These are phyloP conservation scores for Erinaceus europaeus DNA, from an alignment of 2,113 vertebrate species.

Conservation along the genomic window DNA sequence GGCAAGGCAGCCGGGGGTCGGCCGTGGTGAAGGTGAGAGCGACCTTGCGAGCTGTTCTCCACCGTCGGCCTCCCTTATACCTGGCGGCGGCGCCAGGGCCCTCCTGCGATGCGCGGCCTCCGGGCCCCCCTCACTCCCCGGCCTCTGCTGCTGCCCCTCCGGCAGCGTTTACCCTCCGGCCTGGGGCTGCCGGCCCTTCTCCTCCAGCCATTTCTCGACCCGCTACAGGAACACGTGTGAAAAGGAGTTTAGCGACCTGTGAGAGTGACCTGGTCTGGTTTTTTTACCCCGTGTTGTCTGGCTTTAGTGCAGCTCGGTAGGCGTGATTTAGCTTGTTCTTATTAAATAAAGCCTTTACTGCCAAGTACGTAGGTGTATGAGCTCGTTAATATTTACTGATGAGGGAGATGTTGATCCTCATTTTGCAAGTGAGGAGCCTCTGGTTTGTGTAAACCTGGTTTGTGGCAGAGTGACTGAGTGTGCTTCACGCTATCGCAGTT, in stretches of 20 bases:
- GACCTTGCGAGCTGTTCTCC: background rate
- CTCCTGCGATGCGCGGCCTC: background rate
- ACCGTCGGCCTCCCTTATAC: background rate
- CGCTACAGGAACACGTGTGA: background rate
- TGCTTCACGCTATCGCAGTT: no score
- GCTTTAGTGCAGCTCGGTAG: background rate
- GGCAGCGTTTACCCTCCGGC: background rate
- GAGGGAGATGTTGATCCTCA: background rate
- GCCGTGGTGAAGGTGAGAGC: constrained; percentile 90
- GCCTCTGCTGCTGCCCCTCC: no score
- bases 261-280: background rate
- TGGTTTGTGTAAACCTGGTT: background rate
- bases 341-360: background rate
- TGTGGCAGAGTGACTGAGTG: background rate
- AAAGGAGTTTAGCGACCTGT: background rate
- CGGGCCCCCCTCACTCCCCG: background rate
- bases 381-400: background rate
- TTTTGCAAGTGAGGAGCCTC: background rate
- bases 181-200: no score
- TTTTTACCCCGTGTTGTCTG: background rate
- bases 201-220: no score
- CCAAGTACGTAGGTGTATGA: background rate
- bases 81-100: background rate
- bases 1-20: constrained; percentile 81
- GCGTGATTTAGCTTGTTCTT: background rate